Evolutionary conservation across 2,888 invertebrate genomes (phyloP), one percentile per base, ranked within the genome.

Genomic region (Caenorhabditis sp.): DNA sequence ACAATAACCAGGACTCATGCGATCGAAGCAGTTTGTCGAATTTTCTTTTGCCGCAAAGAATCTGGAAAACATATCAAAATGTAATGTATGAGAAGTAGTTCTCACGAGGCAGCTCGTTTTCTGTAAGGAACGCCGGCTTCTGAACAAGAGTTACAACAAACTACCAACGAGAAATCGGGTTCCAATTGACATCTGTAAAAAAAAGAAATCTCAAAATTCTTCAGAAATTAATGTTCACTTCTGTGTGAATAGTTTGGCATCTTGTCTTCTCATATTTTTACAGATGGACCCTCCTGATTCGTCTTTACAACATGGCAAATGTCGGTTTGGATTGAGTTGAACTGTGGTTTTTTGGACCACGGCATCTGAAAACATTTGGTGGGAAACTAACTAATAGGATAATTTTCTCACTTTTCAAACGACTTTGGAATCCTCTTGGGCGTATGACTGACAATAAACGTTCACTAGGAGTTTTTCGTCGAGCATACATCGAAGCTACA

Each of bases 261-360:
- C 78, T 55, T 71, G 75, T 62, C 64, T 70, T 21, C 68, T 74
- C 51, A 81, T 62, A 27, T 79, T 76, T 43, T 79, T 67, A 62
- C 81, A 81, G 62, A 81, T 78, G 0, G 78, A 75, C 14, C 81
- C 81, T 12, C 81, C 81, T 0, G 78, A 77, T 31, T 79, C 79
- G 53, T 81, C 81, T 37, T 79, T 79, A 36, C 81, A 81, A 50
- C 81, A 81, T n/a, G 81, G 81, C 12, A 81, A 70, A 1, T 69
- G 59, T 5, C 79, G 64, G 53, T 62, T 69, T 14, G 76, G 54
- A 36, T 78, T 78, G 12, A 77, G 49, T 51, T 62, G 58, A 4
- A 71, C 60, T 0, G 60, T 49, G 0, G 60, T 27, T 55, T 72
- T 71, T 58, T 66, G 71, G 17, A 68, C 55, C 19, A 59, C 53